Conservation (phyloP, 2,888 invertebrate genomes). For the Callyntrura sp. region DNA sequence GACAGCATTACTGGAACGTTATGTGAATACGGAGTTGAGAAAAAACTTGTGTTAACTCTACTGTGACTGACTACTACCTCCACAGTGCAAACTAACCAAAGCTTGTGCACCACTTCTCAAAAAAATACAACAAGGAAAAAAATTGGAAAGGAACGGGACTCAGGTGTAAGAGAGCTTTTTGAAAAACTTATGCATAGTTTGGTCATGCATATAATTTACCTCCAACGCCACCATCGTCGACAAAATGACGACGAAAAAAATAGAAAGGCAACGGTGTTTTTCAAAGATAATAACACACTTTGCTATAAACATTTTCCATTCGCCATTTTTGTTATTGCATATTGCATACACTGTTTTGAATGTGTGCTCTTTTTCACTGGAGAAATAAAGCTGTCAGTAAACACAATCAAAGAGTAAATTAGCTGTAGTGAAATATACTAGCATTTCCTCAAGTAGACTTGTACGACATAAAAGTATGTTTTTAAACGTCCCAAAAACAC, state of each 20-base stretch:
- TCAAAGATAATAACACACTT: slow-evolving; percentile 36
- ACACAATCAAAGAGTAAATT: too few species aligned
- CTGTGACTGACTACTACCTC: not conserved
- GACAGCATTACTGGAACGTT: not conserved
- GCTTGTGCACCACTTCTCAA: not conserved
- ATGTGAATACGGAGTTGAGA: not conserved
- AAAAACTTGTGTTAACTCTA: not conserved
- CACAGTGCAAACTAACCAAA: too few species aligned
- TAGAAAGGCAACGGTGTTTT: slow-evolving; percentile 29
- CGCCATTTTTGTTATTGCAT: not conserved
- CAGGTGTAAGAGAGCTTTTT: slow-evolving; percentile 64
- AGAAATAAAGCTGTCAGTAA: too few species aligned
- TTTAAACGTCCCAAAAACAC: too few species aligned
- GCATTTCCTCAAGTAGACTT: too few species aligned
- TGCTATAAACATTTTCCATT: not conserved
- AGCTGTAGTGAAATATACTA: too few species aligned
- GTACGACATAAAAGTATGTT: too few species aligned
- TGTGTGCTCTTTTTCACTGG: too few species aligned
- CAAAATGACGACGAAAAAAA: slow-evolving; percentile 1
- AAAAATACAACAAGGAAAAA: slow-evolving; percentile 10
- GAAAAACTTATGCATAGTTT: slow-evolving; percentile 4
- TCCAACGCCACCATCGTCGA: not conserved
- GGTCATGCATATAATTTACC: slow-evolving; percentile 64
- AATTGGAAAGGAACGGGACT: not conserved
- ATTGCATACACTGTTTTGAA: too few species aligned